Base-by-base conservation (phyloP, 2,113 vertebrate species). In the Carollia perspicillata region DNA sequence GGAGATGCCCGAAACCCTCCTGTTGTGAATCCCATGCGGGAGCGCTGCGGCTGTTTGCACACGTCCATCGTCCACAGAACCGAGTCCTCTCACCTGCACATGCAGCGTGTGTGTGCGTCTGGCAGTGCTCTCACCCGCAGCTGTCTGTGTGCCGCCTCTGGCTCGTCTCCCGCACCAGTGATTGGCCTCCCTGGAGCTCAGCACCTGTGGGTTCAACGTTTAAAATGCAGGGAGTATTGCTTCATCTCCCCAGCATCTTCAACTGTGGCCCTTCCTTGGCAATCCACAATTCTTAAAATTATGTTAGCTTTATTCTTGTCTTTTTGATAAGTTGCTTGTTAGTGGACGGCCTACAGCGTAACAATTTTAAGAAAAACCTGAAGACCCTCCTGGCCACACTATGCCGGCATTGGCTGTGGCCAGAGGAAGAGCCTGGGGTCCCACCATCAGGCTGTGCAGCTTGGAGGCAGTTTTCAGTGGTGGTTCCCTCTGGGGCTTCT, bases 391-490 rank as follows among this genome's bases (percentile, higher is more conserved):
- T 55, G 13, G 6, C 22, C 7, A 55, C 51, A 7, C n/a, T 23
- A 7, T 79, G 77, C n/a, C 0, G 1, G 49, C 22, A 7, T 22
- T 79, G 51, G 33, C 51, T 79, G n/a, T 79, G 51, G 7, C 22
- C 51, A 55, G 23, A 28, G 51, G 22, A 35, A 79, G 22, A 37
- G 12, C 7, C 51, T 0, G 99, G 98, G 28, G 98, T 17, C 22
- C 12, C 77, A n/a, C 22, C n/a, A 55, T 53, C 49, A 37, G 49
- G 22, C 16, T 49, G 44, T 30, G 16, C 98, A 2, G 98, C 98
- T 17, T 99, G 98, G 98, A 99, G 99, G 60, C 99, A 99, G 98
- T 98, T 98, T 96, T 98, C 98, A 96, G 98, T 98, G 84, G 98
- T 99, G 97, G 98, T 98, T 66, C 98, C 98, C 93, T 99, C 98